phyloP scores from a whole-genome alignment of 2,113 vertebrate genomes.

The Pachycephala philippinensis region DNA sequence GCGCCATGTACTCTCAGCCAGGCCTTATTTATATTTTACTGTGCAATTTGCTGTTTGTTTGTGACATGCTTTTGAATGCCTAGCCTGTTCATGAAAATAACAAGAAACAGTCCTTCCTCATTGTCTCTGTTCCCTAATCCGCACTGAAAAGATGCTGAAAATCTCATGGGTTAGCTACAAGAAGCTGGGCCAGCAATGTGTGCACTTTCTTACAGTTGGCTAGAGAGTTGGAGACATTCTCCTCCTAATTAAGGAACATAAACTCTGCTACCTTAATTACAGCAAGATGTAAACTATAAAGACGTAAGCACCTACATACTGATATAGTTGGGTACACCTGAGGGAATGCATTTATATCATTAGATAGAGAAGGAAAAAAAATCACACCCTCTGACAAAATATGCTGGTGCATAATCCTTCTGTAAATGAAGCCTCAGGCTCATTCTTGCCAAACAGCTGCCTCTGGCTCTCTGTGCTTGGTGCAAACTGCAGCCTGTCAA shows the following conservation, averaged over 20 bases:
- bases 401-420: neutral
- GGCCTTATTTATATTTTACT: neutral
- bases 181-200: neutral
- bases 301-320: neutral
- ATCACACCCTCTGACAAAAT: neutral
- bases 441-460: neutral
- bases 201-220: neutral
- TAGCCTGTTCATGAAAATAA: neutral
- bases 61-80: neutral
- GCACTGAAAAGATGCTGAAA: neutral
- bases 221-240: neutral
- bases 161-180: neutral
- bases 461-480: neutral
- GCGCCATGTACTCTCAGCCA: neutral
- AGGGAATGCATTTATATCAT: neutral
- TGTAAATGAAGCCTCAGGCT: neutral
- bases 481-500: neutral
- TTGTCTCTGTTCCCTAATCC: neutral
- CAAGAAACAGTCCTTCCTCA: neutral
- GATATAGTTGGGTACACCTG: neutral
- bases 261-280: constrained; percentile 12
- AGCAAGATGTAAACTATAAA: neutral
- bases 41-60: neutral
- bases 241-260: constrained; percentile 16
- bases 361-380: neutral